phyloP scores from a whole-genome alignment of 2,888 invertebrate genomes.

The Clunio marinus region DNA sequence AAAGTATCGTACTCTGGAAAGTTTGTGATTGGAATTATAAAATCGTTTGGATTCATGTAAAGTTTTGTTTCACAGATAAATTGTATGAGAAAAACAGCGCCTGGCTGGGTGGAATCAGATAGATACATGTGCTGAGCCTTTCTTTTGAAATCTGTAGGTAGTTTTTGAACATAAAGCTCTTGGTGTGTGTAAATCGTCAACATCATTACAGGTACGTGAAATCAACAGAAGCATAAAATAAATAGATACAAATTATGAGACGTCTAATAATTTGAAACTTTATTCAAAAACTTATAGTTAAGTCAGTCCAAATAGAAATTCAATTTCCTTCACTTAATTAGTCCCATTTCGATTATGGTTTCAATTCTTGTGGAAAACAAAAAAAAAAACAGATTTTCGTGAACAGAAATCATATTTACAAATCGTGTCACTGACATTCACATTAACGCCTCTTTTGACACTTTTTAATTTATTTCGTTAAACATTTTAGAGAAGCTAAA shows the following conservation, averaged over 20 bases:
- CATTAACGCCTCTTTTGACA: neutral
- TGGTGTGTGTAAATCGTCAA: conserved; percentile 59
- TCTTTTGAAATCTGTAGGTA: conserved; percentile 97
- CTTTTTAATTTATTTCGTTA: neutral
- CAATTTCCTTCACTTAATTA: too few relatives aligned
- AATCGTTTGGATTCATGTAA: neutral
- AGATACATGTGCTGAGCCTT: conserved; percentile 92
- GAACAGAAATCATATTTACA: neutral
- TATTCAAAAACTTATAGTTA: too few relatives aligned
- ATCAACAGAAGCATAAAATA: too few relatives aligned
- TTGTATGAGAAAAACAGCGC: conserved; percentile 82
- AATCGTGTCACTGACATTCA: neutral
- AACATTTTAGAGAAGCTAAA: neutral
- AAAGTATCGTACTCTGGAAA: conserved; percentile 85
- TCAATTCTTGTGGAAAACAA: too few relatives aligned
- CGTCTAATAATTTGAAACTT: too few relatives aligned
- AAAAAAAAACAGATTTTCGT: too few relatives aligned
- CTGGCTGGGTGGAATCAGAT: conserved; percentile 93
- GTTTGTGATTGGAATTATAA: neutral
- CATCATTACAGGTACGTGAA: conserved; percentile 62
- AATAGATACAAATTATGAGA: too few relatives aligned
- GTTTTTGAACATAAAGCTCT: conserved; percentile 86
- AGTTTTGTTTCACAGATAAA: too few relatives aligned
- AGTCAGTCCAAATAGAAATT: too few relatives aligned
- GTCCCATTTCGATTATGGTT: too few relatives aligned